Evolutionary conservation across 2,888 invertebrate species (phyloP).

Genomic region (Chironomus riparius): DNA sequence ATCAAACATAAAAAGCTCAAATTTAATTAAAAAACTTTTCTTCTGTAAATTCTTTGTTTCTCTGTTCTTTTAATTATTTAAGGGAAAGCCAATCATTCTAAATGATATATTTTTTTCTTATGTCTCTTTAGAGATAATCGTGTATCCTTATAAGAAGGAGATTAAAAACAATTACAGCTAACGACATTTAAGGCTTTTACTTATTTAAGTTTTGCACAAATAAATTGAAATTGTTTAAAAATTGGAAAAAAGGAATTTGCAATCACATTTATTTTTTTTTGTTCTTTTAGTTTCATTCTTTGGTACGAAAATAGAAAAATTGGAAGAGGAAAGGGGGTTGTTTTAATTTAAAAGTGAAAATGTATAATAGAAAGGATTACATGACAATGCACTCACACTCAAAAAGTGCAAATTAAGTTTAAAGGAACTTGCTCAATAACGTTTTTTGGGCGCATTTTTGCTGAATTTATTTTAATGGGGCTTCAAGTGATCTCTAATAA

Average conservation of each 20-base stretch:
- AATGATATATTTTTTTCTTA: no score
- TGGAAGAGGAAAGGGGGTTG: not conserved
- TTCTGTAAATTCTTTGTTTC: no score
- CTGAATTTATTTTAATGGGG: not conserved
- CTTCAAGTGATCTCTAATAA: not conserved
- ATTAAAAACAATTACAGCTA: constrained; percentile 3
- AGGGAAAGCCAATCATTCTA: no score
- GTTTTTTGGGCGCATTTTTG: not conserved
- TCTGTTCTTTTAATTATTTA: no score
- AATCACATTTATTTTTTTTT: not conserved
- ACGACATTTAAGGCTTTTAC: constrained; percentile 22
- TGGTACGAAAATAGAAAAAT: not conserved
- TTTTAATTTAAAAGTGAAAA: no score
- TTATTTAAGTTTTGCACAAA: not conserved
- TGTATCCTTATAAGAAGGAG: no score
- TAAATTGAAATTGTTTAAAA: not conserved
- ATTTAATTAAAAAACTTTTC: no score
- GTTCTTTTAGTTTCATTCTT: not conserved
- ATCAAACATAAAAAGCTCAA: no score
- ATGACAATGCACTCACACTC: not conserved
- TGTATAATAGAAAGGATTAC: not conserved
- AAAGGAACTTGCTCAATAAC: not conserved
- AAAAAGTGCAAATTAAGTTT: not conserved
- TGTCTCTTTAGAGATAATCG: no score
- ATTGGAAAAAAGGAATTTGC: not conserved